These are phyloP conservation scores for Acheta domesticus DNA, from an alignment of 2,888 invertebrate species.

Conservation along the genomic window DNA sequence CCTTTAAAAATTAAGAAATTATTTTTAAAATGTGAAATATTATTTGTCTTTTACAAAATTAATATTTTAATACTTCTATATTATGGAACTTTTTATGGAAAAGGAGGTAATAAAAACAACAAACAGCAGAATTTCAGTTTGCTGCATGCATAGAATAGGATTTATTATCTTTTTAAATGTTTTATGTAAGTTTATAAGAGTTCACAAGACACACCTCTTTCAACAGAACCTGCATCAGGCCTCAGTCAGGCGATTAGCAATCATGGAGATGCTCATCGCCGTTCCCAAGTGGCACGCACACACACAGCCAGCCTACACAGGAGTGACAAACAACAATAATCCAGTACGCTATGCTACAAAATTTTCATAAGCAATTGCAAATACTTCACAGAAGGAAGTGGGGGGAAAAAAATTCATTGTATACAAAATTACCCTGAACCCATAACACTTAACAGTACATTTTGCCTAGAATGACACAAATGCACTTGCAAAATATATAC, in stretches of 20 bases:
- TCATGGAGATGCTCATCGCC: neutral
- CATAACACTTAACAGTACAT: neutral
- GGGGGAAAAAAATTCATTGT: constrained; percentile 2
- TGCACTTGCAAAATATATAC: neutral
- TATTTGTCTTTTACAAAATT: too few species aligned
- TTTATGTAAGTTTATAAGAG: constrained; percentile 35
- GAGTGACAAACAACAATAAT: neutral
- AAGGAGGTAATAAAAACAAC: constrained; percentile 23
- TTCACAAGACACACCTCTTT: constrained; percentile 30
- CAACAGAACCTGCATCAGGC: constrained; percentile 30
- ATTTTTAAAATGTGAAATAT: too few species aligned
- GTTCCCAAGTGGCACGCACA: constrained; percentile 35
- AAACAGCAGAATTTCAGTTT: constrained; percentile 31
- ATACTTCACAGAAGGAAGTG: neutral
- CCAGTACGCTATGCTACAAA: neutral
- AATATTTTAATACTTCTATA: too few species aligned
- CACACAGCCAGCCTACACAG: constrained; percentile 23
- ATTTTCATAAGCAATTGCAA: neutral
- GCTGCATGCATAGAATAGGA: constrained; percentile 37
- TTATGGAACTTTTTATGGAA: neutral
- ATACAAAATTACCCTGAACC: neutral
- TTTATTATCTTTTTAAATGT: constrained; percentile 34
- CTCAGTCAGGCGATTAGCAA: constrained; percentile 18
- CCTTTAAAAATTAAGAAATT: too few species aligned
- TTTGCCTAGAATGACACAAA: neutral